Conservation (phyloP, 2,888 invertebrate genomes). For the Trachelus troglodyta region DNA sequence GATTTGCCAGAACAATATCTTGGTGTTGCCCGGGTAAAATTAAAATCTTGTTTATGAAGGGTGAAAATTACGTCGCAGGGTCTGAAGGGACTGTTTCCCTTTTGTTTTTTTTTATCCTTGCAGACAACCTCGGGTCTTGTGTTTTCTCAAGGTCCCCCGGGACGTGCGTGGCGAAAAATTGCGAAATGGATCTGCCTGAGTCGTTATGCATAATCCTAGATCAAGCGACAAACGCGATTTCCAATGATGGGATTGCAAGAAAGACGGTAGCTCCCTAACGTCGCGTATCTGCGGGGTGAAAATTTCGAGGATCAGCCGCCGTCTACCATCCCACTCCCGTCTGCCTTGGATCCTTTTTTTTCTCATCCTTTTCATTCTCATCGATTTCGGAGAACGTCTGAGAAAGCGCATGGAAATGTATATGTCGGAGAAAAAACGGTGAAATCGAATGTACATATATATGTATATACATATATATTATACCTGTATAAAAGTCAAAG, state of each 20-base stretch:
- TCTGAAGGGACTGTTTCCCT: background rate
- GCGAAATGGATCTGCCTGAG: background rate
- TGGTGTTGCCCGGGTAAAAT: background rate
- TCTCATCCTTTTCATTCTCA: background rate
- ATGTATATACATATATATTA: background rate
- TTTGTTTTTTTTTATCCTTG: background rate
- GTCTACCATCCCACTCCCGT: background rate
- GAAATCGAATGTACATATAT: background rate
- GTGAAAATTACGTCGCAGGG: background rate
- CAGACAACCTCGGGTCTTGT: background rate
- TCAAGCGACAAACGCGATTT: constrained; percentile 37
- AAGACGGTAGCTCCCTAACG: background rate
- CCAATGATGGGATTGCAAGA: constrained; percentile 1
- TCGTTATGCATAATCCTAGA: constrained; percentile 33
- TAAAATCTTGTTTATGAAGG: constrained; percentile 3
- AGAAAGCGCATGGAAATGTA: background rate
- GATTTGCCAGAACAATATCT: background rate
- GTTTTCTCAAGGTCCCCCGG: background rate
- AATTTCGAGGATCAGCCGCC: background rate
- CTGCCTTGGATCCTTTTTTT: background rate
- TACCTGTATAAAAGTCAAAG: background rate
- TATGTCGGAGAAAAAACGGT: background rate
- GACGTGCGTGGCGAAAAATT: background rate
- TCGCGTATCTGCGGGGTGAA: background rate
- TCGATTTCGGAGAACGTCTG: background rate